Conservation (phyloP, 1,140 invertebrate species). For the Penaeus japonicus region DNA sequence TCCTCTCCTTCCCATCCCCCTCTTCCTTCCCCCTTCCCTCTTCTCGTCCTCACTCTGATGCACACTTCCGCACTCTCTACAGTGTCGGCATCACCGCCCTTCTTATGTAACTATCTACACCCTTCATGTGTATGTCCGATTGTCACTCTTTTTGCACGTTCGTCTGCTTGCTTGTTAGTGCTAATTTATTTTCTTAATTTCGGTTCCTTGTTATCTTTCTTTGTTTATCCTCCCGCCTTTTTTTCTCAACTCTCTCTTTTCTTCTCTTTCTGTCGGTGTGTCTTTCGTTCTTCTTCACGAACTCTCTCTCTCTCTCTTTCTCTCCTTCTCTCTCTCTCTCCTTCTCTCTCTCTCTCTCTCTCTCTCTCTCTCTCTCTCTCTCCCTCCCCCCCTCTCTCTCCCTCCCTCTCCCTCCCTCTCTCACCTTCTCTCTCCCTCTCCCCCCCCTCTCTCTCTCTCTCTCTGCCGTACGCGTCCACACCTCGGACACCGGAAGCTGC, state of each 20-base stretch:
- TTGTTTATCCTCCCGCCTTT: background rate
- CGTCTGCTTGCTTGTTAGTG: background rate
- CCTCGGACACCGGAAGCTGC: too few relatives aligned
- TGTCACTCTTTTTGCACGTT: background rate
- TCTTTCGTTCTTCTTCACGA: background rate
- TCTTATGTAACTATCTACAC: background rate
- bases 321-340: background rate
- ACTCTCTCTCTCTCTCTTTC: background rate
- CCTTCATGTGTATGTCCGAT: background rate
- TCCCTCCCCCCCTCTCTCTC: background rate
- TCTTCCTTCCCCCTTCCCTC: background rate
- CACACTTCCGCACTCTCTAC: background rate
- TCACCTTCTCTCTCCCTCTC: too few relatives aligned
- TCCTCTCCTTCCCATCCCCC: background rate
- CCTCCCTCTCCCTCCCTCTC: background rate
- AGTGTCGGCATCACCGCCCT: background rate
- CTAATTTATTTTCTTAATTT: background rate
- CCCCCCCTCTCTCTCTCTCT: background rate
- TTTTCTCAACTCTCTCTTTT: background rate
- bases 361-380: background rate
- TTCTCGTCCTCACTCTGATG: background rate
- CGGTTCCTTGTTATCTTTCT: background rate
- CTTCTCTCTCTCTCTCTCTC: too few relatives aligned
- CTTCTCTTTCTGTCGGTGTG: background rate
- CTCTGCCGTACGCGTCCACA: background rate